Evolutionary conservation across 64 coral and sea anemone species (phyloP), one percentile per base, ranked within the genome.

Genomic region (Platygyra sinensis): DNA sequence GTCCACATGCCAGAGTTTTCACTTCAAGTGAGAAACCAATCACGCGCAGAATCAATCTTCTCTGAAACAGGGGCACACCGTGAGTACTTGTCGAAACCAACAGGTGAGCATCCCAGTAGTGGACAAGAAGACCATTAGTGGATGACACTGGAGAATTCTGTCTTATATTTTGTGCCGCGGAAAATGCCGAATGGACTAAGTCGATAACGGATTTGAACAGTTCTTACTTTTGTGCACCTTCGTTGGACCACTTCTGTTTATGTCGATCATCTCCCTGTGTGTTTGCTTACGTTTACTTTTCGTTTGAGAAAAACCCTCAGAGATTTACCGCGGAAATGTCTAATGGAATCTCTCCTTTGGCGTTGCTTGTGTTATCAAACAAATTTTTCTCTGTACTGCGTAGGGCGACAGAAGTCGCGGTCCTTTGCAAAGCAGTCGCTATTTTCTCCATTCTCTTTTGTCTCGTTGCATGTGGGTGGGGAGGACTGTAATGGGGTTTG

Each of bases 401-500:
- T 52, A 72, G 25, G 62, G 49, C 81, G 62, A 85, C 69, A 28
- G 63, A 85, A 69, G 81, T 85, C 0, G 81, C 29, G 0, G 81
- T 3, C 52, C 4, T 85, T 1, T 85, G 81, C 7, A 85, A 69
- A 27, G 81, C 81, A 20, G 38, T 71, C 14, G 81, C 81, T 24
- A 85, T 85, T 46, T 12, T 27, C 62, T 85, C 27, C 81, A 85
- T 85, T 85, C n/a, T 71, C 38, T 85, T 85, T 29, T 4, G 52
- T 18, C 63, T 85, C 5, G 62, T 62, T n/a, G 81, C 81, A 25
- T 85, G 72, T 28, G 28, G 63, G 22, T 85, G 81, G n/a, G n/a
- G 81, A 85, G 72, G 81, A 85, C 62, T 71, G 36, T 85, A 4
- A 71, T 85, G 20, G 81, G 62, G 63, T 85, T 85, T 51, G 63